phyloP scores from a whole-genome alignment of 2,888 invertebrate species.

The Orthonychiurus folsomi region DNA sequence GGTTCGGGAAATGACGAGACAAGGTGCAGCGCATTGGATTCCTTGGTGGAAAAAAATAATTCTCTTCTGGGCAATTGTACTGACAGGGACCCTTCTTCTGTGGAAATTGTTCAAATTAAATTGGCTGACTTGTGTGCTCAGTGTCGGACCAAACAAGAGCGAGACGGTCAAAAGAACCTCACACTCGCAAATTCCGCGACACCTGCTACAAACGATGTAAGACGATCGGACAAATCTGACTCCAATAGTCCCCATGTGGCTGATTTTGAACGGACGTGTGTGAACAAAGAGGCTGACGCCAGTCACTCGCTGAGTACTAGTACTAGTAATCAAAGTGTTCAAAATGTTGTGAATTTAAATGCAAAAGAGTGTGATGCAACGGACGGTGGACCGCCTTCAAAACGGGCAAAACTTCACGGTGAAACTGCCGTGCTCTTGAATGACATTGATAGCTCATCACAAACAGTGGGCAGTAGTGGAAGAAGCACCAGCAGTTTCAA shows the following conservation, averaged over 20 bases:
- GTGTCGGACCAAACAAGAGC: slow-evolving; percentile 26
- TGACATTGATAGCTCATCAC: background rate
- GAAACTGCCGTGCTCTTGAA: background rate
- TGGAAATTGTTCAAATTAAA: slow-evolving; percentile 10
- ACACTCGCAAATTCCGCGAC: background rate
- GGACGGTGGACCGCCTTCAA: background rate
- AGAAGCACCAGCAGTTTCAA: background rate
- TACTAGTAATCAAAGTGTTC: slow-evolving; percentile 12
- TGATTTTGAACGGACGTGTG: slow-evolving; percentile 8
- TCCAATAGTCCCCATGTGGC: background rate
- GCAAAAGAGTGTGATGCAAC: background rate
- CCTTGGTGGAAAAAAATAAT: slow-evolving; percentile 4
- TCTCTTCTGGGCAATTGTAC: background rate
- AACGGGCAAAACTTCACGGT: slow-evolving; percentile 8
- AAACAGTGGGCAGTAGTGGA: background rate
- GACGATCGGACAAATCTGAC: background rate
- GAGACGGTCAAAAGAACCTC: no score
- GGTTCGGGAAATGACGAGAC: background rate
- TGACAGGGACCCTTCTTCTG: background rate
- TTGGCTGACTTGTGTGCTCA: slow-evolving; percentile 29
- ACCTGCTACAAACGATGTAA: background rate
- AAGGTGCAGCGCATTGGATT: background rate
- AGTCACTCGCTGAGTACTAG: background rate
- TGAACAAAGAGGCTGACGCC: slow-evolving; percentile 1
- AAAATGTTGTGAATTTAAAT: slow-evolving; percentile 10